phyloP scores from a whole-genome alignment of 2,888 invertebrate species.

The Phortica okadai region DNA sequence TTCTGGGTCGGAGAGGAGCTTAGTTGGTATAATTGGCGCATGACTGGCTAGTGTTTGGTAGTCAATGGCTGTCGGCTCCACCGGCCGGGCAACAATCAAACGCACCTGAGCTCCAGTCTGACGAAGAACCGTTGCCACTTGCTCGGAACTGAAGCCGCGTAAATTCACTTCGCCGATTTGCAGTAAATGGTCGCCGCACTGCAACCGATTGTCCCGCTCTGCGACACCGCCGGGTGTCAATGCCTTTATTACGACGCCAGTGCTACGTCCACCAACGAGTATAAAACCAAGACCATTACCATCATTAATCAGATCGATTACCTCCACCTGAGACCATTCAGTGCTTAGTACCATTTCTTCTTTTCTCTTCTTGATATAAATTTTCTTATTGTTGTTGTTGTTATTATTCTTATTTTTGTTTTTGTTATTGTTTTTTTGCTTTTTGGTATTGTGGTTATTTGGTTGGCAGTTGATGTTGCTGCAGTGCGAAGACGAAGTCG shows the following conservation, averaged over 20 bases:
- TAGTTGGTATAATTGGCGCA: constrained; percentile 94
- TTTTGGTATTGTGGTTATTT: neutral
- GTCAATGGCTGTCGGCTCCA: constrained; percentile 90
- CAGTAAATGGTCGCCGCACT: constrained; percentile 98
- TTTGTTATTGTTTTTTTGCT: constrained; percentile 29
- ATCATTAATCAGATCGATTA: constrained; percentile 97
- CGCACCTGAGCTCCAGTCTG: constrained; percentile 83
- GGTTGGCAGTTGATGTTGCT: constrained; percentile 54
- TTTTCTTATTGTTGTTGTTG: constrained; percentile 28
- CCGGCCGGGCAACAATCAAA: constrained; percentile 94
- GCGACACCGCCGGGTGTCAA: constrained; percentile 97
- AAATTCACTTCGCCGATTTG: constrained; percentile 96
- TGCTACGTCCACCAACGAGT: constrained; percentile 97
- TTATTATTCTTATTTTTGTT: constrained; percentile 35
- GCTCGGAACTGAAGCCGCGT: constrained; percentile 97
- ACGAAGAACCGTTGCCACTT: constrained; percentile 90
- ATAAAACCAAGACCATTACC: constrained; percentile 99
- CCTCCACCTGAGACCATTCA: constrained; percentile 99
- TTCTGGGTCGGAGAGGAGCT: constrained; percentile 93
- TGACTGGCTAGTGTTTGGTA: constrained; percentile 84
- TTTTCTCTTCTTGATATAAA: constrained; percentile 29
- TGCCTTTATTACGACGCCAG: constrained; percentile 99
- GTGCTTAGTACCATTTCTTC: constrained; percentile 90
- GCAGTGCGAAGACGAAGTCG: constrained; percentile 44
- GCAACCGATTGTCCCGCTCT: constrained; percentile 95